Conservation (phyloP, 2,888 invertebrate species). For the Pycnomerus fuliginosus region DNA sequence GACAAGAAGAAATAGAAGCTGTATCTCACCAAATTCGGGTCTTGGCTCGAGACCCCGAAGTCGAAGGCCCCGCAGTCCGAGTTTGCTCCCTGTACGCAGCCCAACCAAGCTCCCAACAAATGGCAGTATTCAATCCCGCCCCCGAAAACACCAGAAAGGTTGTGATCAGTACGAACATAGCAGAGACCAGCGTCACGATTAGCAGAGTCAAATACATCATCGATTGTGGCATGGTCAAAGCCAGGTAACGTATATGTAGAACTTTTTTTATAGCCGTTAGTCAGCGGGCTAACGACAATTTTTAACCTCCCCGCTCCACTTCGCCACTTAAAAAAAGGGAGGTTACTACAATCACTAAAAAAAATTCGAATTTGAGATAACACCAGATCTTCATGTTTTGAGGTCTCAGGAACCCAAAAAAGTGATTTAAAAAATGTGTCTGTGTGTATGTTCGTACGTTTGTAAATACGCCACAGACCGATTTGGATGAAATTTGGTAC, state of each 20-base stretch:
- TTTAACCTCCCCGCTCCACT: not conserved
- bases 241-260: constrained; percentile 58
- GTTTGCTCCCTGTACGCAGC: constrained; percentile 92
- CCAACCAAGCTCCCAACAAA: constrained; percentile 80
- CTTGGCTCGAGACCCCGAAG: constrained; percentile 65
- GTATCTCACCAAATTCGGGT: constrained; percentile 72
- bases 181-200: constrained; percentile 97
- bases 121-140: constrained; percentile 78
- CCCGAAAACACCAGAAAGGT: constrained; percentile 81
- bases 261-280: constrained; percentile 2
- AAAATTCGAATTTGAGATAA: not conserved
- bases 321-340: not conserved
- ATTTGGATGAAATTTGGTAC: no score
- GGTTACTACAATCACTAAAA: not conserved
- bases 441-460: not conserved
- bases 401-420: no score
- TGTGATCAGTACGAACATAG: constrained; percentile 94
- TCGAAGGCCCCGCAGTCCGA: constrained; percentile 65
- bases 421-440: no score
- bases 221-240: constrained; percentile 90
- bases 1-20: constrained; percentile 96
- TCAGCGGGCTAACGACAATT: not conserved
- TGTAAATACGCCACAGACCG: no score
- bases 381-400: no score
- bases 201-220: constrained; percentile 88